Base-by-base conservation (phyloP, 2,113 vertebrate genomes). In the Gasterosteus aculeatus region DNA sequence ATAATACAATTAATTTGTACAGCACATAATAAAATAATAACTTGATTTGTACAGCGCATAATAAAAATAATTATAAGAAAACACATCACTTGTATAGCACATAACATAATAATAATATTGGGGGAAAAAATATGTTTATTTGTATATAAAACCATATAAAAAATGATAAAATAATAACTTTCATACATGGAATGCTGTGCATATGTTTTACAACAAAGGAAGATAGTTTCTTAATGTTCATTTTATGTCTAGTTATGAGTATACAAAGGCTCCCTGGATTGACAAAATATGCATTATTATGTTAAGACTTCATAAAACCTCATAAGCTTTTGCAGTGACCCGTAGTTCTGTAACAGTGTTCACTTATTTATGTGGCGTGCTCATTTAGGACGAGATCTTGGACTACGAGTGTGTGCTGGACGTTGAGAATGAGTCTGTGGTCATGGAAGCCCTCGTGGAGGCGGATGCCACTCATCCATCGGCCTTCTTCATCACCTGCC, bases 391-490 rank as follows among this genome's bases (percentile, higher is more conserved):
- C 46, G 89, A 95, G 22, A 92, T 93, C 7, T 88, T 94, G 88
- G 93, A 95, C 80, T 96, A 95, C 5, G 95, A 98, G 73, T 98
- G 98, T 86, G 95, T 97, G 80, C 72, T 98, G 90, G 90, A 93
- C 71, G 90, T 98, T 39, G 98, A 98, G 80, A 95, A 95, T 19
- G 90, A 62, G 3, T 94, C 93, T 2, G 95, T 98, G 77, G 94
- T 94, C 26, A 94, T 97, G 60, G 92, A 95, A 1, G 96, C 97
- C 49, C 89, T 81, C 4, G 95, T 98, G 5, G 94, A 97, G 83
- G 66, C 26, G 2, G 95, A 96, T 39, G 89, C 88, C 39, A 85
- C 85, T 33, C 90, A 95, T 2, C 89, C 89, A 1, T 93, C 94
- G 0, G 76, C 89, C 80, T 99, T 95, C 89, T 93, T 92, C 0